phyloP scores from a whole-genome alignment of 2,888 invertebrate species.

The Dryobota labecula region DNA sequence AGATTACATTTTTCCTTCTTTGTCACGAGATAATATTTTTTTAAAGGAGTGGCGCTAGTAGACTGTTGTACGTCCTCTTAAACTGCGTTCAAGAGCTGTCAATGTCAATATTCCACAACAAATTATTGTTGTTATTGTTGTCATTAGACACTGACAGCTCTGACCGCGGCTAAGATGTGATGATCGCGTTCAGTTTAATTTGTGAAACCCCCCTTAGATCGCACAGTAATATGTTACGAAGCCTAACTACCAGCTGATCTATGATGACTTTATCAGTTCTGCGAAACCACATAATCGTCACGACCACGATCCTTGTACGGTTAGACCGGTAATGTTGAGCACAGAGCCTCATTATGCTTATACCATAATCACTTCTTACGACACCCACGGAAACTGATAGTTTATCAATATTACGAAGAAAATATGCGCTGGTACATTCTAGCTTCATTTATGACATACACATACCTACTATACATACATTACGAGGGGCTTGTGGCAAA shows the following conservation, averaged over 20 bases:
- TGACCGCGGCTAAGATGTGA: no score
- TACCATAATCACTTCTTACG: constrained; percentile 19
- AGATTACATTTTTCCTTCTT: no score
- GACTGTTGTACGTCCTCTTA: no score
- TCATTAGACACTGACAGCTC: no score
- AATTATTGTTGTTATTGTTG: no score
- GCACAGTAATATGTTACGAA: neutral
- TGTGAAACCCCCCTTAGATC: neutral
- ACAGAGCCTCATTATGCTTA: neutral
- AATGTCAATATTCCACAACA: no score
- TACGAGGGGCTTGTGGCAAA: no score
- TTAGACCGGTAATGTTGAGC: constrained; percentile 24
- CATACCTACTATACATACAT: no score
- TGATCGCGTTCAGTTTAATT: no score
- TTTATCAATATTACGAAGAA: constrained; percentile 24
- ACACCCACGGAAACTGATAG: constrained; percentile 19
- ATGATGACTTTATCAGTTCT: constrained; percentile 14
- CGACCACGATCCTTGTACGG: constrained; percentile 27
- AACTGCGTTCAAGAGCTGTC: no score
- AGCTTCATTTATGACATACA: neutral
- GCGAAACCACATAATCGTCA: constrained; percentile 33
- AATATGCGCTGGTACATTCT: neutral
- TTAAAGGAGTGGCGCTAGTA: no score
- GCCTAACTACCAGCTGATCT: neutral
- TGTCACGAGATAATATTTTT: no score